A percentile compares a stretch with the other conserved stretches of the same genome.
Conservation (phyloP, 2,113 vertebrate species). For the Tamias sibiricus region DNA sequence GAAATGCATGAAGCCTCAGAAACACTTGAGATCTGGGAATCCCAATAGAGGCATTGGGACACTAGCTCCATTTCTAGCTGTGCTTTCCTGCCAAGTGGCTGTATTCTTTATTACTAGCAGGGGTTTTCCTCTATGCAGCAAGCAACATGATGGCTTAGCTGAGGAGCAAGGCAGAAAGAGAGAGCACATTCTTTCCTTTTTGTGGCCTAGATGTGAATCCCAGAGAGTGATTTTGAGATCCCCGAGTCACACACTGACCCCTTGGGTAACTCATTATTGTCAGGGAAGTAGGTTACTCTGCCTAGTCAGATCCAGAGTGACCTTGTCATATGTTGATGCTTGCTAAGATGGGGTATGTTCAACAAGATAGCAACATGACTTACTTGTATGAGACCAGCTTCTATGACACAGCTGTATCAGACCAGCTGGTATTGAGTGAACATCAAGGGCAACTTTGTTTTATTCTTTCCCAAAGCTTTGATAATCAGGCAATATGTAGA, state of each 20-base stretch:
- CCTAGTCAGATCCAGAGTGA: background rate
- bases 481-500: background rate
- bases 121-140: background rate
- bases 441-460: background rate
- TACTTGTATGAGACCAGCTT: background rate
- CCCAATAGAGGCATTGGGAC: background rate
- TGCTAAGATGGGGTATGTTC: background rate
- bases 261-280: background rate
- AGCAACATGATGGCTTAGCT: background rate
- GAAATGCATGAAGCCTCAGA: background rate
- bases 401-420: background rate
- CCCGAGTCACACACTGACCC: background rate
- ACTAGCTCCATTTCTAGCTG: background rate
- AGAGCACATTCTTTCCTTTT: background rate
- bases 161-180: background rate
- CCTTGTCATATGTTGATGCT: background rate
- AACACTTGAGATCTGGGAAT: background rate
- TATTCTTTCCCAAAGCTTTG: background rate
- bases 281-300: background rate
- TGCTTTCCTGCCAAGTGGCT: background rate
- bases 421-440: background rate
- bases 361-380: background rate
- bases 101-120: background rate
- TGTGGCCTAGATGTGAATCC: background rate
- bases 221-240: background rate